Percentiles rank a stretch among this genome's conserved stretches.
Conservation (phyloP, 2,888 invertebrate species). For the Dynastes hyllus region DNA sequence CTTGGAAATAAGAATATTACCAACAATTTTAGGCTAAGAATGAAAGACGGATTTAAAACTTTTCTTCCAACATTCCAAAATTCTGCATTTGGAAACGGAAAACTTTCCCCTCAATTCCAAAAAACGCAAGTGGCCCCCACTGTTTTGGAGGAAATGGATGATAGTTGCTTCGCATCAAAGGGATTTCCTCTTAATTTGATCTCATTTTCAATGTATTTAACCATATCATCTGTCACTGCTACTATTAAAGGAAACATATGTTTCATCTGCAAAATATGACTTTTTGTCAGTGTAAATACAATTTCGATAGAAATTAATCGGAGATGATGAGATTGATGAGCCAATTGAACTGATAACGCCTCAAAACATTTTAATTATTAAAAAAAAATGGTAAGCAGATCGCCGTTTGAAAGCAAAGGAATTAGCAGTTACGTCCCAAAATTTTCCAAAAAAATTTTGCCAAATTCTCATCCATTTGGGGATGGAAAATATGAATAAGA, state of each 20-base stretch:
- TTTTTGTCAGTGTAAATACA: no score
- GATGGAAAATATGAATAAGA: no score
- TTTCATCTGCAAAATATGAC: constrained; percentile 65
- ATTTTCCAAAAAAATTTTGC: no score
- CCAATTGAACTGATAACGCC: no score
- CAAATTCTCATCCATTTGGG: no score
- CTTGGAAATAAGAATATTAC: constrained; percentile 62
- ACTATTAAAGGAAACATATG: constrained; percentile 71
- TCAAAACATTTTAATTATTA: no score
- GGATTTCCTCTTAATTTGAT: constrained; percentile 50
- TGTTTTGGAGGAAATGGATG: no score
- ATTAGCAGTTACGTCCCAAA: no score
- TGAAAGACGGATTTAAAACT: constrained; percentile 62
- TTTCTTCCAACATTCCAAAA: constrained; percentile 62
- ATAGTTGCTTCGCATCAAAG: constrained; percentile 68
- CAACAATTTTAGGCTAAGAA: constrained; percentile 56
- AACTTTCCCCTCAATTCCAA: constrained; percentile 68
- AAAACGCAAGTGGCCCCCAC: constrained; percentile 70
- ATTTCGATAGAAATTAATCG: no score
- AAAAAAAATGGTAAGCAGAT: no score
- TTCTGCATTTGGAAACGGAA: constrained; percentile 63
- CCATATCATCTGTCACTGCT: constrained; percentile 69
- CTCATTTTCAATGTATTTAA: constrained; percentile 65
- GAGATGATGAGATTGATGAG: no score
- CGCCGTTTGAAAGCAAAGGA: no score